phyloP scores from a whole-genome alignment of 2,797 vertebrate genomes.

The Valencia hispanica region DNA sequence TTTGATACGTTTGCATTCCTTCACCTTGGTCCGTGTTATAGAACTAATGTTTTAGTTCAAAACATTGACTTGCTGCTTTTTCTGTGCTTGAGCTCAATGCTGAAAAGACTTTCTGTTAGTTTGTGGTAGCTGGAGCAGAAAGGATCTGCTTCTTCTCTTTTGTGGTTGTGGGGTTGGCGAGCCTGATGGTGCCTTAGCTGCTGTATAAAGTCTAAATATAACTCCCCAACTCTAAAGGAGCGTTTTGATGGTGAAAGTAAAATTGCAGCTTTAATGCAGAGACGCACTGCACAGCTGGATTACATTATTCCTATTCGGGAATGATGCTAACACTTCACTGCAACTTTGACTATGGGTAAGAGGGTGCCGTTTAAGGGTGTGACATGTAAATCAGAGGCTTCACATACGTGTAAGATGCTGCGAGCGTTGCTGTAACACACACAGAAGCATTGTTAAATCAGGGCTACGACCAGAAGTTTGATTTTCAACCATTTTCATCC shows the following conservation, averaged over 20 bases:
- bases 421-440: conserved; percentile 35
- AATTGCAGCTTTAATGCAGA: conserved; percentile 62
- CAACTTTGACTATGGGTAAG: conserved; percentile 52
- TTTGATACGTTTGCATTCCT: conserved; percentile 42
- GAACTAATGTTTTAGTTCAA: conserved; percentile 8
- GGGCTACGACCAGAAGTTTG: conserved; percentile 31
- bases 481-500: not conserved
- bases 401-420: conserved; percentile 43
- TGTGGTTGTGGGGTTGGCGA: conserved; percentile 65
- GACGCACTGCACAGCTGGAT: conserved; percentile 66
- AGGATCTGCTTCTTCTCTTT: conserved; percentile 60
- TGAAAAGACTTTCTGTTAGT: conserved; percentile 42
- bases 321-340: conserved; percentile 50
- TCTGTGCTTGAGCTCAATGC: conserved; percentile 27
- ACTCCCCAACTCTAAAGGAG: conserved; percentile 50
- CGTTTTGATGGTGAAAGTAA: conserved; percentile 64
- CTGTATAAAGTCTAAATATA: conserved; percentile 76
- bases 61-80: conserved; percentile 12
- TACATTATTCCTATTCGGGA: conserved; percentile 55
- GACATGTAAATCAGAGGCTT: conserved; percentile 32
- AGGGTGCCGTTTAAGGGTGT: conserved; percentile 23
- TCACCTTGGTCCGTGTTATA: not conserved
- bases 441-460: conserved; percentile 49
- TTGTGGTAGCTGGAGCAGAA: conserved; percentile 44
- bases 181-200: conserved; percentile 53